Evolutionary conservation across 2,888 invertebrate genomes (phyloP).

Genomic region (Ecdyonurus torrentis): DNA sequence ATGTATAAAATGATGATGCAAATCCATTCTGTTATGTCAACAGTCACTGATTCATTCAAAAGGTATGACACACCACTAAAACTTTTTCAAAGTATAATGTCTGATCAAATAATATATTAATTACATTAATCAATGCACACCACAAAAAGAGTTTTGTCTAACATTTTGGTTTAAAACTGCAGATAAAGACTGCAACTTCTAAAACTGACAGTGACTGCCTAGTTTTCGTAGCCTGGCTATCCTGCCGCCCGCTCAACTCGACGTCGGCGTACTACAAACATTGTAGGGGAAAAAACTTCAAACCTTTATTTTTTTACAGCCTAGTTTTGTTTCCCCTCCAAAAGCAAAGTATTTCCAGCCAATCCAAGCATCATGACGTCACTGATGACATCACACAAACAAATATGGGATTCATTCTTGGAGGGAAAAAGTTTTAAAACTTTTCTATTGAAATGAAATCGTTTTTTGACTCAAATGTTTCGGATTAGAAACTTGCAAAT

Average conservation of each 20-base stretch:
- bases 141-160: no score
- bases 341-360: not conserved
- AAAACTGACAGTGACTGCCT: not conserved
- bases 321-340: not conserved
- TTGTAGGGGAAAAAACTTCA: not conserved
- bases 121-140: not conserved
- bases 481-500: no score
- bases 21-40: not conserved
- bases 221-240: not conserved
- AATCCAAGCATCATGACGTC: not conserved
- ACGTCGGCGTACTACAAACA: not conserved
- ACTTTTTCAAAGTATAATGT: no score
- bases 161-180: no score
- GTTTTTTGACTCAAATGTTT: no score
- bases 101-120: not conserved
- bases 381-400: not conserved
- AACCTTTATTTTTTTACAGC: not conserved
- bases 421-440: no score
- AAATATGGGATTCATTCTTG: not conserved
- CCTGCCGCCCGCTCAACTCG: not conserved
- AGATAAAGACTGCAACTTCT: no score
- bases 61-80: not conserved
- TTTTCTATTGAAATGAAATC: no score
- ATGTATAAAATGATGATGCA: not conserved
- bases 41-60: not conserved